phyloP scores from a whole-genome alignment of 1,140 invertebrate species.

The Pseudomyrmex gracilis region DNA sequence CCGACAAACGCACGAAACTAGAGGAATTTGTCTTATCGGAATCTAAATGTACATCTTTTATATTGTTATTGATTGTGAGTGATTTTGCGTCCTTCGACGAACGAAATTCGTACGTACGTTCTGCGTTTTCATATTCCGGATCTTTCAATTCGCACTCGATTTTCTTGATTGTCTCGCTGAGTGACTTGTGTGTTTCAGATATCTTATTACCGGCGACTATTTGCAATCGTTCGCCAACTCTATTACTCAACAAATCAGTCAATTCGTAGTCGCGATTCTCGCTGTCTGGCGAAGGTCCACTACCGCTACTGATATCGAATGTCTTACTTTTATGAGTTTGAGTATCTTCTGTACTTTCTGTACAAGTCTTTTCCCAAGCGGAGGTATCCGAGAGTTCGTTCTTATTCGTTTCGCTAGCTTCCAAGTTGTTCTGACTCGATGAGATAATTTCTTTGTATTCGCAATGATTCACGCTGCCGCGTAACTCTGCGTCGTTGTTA shows the following conservation, averaged over 20 bases:
- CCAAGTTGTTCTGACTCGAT: conserved; percentile 50
- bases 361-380: conserved; percentile 80
- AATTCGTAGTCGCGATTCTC: conserved; percentile 81
- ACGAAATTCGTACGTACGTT: conserved; percentile 44
- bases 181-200: conserved; percentile 80
- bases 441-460: conserved; percentile 75
- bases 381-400: conserved; percentile 80
- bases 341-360: conserved; percentile 79
- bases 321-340: conserved; percentile 81
- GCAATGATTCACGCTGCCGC: conserved; percentile 67
- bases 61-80: neutral
- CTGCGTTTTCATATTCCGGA: conserved; percentile 69
- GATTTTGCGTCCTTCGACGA: conserved; percentile 25
- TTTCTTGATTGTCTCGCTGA: conserved; percentile 82
- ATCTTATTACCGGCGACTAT: conserved; percentile 74
- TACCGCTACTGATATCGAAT: conserved; percentile 83
- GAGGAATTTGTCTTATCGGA: conserved; percentile 51
- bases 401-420: conserved; percentile 67
- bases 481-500: conserved; percentile 73
- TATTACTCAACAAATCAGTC: conserved; percentile 73
- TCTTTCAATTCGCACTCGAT: conserved; percentile 80
- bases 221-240: conserved; percentile 67
- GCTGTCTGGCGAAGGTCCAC: conserved; percentile 78
- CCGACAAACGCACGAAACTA: conserved; percentile 86
- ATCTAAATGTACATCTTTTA: conserved; percentile 42